These are phyloP conservation scores for Leptinotarsa juncta DNA, from an alignment of 2,888 invertebrate genomes.

Conservation along the genomic window DNA sequence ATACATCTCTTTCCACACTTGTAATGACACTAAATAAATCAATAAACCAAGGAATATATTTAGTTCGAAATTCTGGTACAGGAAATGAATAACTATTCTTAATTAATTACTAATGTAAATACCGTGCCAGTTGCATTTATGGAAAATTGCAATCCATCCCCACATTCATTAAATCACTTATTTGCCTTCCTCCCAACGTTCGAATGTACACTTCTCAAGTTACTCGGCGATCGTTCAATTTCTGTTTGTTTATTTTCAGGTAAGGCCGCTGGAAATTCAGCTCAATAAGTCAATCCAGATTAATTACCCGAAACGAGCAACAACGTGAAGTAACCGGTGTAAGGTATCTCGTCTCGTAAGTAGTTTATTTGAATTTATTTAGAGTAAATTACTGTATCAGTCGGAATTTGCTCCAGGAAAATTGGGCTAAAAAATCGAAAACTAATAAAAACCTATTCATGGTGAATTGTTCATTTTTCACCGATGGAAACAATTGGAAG, in stretches of 20 bases:
- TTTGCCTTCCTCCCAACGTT: neutral
- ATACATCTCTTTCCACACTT: too few relatives aligned
- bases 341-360: conserved; percentile 32
- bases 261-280: conserved; percentile 29
- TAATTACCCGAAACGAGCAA: conserved; percentile 28
- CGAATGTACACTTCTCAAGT: conserved; percentile 11
- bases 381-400: neutral
- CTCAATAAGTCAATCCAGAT: conserved; percentile 35
- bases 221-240: conserved; percentile 25
- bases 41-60: too few relatives aligned
- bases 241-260: conserved; percentile 34
- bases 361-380: conserved; percentile 25
- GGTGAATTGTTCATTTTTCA: neutral
- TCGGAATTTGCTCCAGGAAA: neutral
- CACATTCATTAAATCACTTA: neutral
- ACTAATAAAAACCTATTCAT: neutral
- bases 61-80: neutral
- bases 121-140: neutral
- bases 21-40: too few relatives aligned
- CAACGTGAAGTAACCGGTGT: conserved; percentile 27
- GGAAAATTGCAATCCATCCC: neutral
- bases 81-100: neutral
- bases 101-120: too few relatives aligned
- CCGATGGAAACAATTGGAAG: too few relatives aligned
- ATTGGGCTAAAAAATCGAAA: neutral